Conservation (phyloP, 2,797 vertebrate species). For the Sandelia bainsii region DNA sequence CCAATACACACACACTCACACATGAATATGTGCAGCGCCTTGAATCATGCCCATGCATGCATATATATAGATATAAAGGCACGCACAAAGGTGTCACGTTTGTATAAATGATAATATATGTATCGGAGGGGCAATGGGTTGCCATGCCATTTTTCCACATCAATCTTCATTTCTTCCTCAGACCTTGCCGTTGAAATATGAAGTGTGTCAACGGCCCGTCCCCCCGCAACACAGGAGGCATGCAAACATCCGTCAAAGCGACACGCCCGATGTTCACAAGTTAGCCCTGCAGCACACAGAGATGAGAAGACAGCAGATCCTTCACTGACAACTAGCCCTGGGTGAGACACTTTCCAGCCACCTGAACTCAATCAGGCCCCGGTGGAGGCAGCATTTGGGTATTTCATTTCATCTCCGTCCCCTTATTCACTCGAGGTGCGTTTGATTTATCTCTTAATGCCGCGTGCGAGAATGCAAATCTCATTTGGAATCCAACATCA, state of each 20-base stretch:
- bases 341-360: constrained; percentile 81
- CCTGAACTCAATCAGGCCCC: constrained; percentile 82
- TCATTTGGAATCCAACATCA: constrained; percentile 45
- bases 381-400: constrained; percentile 70
- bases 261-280: constrained; percentile 62
- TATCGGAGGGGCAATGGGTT: constrained; percentile 66
- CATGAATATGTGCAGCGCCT: constrained; percentile 64
- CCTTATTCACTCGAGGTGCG: constrained; percentile 67
- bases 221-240: constrained; percentile 79
- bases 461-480: constrained; percentile 49
- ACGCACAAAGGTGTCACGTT: constrained; percentile 72
- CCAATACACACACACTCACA: constrained; percentile 14
- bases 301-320: constrained; percentile 77
- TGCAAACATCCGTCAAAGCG: constrained; percentile 75
- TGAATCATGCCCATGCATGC: constrained; percentile 74
- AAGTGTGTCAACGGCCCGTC: constrained; percentile 81
- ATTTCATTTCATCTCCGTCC: constrained; percentile 78
- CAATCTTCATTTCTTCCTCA: constrained; percentile 87
- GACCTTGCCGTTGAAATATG: constrained; percentile 86
- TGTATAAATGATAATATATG: constrained; percentile 86
- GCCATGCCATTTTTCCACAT: constrained; percentile 70
- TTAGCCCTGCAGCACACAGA: constrained; percentile 71
- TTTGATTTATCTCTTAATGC: constrained; percentile 70
- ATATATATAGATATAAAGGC: constrained; percentile 68
- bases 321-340: constrained; percentile 83